Percentiles rank a stretch among this genome's conserved stretches.
Evolutionary conservation across 2,113 vertebrate species (phyloP).

Genomic region (Plecotus auritus): DNA sequence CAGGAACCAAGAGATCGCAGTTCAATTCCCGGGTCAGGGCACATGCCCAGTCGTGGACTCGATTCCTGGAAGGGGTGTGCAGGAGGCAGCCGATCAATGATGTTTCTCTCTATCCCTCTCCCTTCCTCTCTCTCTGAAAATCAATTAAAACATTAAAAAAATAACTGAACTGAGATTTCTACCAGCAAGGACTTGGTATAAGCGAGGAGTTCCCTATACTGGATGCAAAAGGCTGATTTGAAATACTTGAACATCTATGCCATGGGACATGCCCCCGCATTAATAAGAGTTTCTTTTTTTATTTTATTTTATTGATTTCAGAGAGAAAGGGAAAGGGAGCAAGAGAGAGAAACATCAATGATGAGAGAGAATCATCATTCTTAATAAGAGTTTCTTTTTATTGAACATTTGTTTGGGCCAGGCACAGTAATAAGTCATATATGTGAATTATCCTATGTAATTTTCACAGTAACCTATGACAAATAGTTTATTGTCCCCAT

Average conservation of each 20-base stretch:
- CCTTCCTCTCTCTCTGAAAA: too few relatives aligned
- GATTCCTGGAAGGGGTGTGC: too few relatives aligned
- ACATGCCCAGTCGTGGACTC: too few relatives aligned
- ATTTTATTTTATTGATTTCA: not conserved
- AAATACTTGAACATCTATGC: not conserved
- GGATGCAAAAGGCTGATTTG: not conserved
- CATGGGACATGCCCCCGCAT: not conserved
- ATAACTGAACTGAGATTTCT: not conserved
- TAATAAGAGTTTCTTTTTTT: not conserved
- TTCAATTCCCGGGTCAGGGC: too few relatives aligned
- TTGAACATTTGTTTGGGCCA: conserved; percentile 1
- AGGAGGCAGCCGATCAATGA: too few relatives aligned
- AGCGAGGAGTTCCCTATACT: not conserved
- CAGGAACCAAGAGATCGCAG: too few relatives aligned
- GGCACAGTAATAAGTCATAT: not conserved
- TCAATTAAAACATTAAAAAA: too few relatives aligned
- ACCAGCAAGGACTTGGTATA: not conserved
- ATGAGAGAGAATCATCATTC: too few relatives aligned
- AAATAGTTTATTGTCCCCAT: not conserved
- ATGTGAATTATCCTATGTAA: not conserved
- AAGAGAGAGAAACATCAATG: too few relatives aligned
- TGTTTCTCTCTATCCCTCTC: too few relatives aligned
- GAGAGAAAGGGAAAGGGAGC: too few relatives aligned
- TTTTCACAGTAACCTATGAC: not conserved
- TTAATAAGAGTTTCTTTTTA: not conserved